Evolutionary conservation across 1,140 invertebrate species (phyloP).

Genomic region (Chironomus striatipennis): DNA sequence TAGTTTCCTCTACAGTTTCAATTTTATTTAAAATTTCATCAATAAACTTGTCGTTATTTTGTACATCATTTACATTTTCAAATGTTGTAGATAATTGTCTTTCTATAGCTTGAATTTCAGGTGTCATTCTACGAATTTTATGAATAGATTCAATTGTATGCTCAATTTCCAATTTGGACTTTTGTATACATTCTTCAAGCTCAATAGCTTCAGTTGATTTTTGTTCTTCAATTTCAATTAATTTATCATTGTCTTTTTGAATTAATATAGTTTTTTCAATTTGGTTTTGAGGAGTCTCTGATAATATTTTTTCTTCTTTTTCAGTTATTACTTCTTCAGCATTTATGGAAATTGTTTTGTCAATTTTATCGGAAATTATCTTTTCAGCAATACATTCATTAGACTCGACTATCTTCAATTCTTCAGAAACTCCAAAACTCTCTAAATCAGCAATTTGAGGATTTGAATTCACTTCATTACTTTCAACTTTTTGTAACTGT

Average conservation of each 20-base stretch:
- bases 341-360: slow-evolving; percentile 28
- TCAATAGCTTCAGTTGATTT: slow-evolving; percentile 23
- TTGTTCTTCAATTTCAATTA: slow-evolving; percentile 28
- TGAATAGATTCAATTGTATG: slow-evolving; percentile 28
- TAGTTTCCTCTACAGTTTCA: neutral
- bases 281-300: no score
- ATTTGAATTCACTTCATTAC: neutral
- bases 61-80: neutral
- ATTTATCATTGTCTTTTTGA: slow-evolving; percentile 27
- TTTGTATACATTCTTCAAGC: slow-evolving; percentile 27
- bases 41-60: neutral
- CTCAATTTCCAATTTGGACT: slow-evolving; percentile 24
- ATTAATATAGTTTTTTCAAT: slow-evolving; percentile 27
- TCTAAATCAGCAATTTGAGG: neutral
- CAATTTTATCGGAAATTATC: slow-evolving; percentile 28
- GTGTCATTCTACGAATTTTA: slow-evolving; percentile 30
- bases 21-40: neutral
- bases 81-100: neutral
- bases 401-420: neutral
- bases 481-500: neutral
- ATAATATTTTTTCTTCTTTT: no score
- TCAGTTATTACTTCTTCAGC: slow-evolving; percentile 24
- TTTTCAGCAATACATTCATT: slow-evolving; percentile 23
- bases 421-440: neutral
- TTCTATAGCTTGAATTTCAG: neutral